Percentiles rank a stretch among this genome's conserved stretches.
phyloP scores from a whole-genome alignment of 2,888 invertebrate species.

The Seira musarum region DNA sequence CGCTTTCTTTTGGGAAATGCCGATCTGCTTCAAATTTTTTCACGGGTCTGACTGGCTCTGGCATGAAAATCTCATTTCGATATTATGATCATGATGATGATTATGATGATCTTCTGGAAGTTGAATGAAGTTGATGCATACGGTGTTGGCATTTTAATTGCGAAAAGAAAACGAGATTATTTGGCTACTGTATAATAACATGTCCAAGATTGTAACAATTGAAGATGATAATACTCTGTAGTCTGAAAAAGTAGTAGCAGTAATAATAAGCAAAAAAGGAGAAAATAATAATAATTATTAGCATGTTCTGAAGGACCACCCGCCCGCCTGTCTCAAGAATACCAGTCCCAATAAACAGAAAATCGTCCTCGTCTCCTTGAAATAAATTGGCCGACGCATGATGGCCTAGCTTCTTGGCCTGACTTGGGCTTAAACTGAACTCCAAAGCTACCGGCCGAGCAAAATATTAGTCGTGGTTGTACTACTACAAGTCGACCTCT shows the following conservation, averaged over 20 bases:
- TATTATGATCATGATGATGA: no score
- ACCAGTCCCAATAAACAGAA: slow-evolving; percentile 17
- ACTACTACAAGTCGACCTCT: no score
- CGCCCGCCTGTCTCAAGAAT: slow-evolving; percentile 41
- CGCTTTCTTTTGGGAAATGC: neutral
- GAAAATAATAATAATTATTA: slow-evolving; percentile 51
- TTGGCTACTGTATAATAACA: slow-evolving; percentile 52
- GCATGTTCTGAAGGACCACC: slow-evolving; percentile 38
- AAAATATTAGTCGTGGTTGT: no score
- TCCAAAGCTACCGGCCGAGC: no score
- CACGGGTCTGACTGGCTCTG: no score
- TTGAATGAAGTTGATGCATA: slow-evolving; percentile 45
- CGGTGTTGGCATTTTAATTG: slow-evolving; percentile 59
- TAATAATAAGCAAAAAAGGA: slow-evolving; percentile 34
- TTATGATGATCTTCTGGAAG: no score
- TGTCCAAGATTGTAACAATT: neutral
- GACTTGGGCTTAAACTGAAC: no score
- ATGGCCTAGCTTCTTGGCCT: neutral
- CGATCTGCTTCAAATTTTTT: no score
- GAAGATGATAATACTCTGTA: no score
- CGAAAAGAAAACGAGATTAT: slow-evolving; percentile 58
- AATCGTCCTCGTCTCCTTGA: neutral
- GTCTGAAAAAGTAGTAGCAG: slow-evolving; percentile 29
- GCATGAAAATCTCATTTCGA: no score
- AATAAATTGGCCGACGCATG: no score